phyloP scores from a whole-genome alignment of 2,797 vertebrate species.

The Holocentrus rufus region DNA sequence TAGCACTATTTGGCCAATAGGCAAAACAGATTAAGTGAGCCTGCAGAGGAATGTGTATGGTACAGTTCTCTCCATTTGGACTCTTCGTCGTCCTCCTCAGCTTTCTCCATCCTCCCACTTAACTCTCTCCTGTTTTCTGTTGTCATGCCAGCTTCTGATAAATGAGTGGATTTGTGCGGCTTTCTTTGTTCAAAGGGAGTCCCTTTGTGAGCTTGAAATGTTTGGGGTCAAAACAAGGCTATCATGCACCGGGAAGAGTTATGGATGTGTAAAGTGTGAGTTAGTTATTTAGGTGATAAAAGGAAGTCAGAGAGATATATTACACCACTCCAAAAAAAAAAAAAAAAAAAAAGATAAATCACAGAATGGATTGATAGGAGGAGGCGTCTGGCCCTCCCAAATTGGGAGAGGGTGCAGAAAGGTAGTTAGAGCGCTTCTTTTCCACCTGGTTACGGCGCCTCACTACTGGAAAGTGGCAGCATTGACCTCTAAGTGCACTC shows the following conservation, averaged over 20 bases:
- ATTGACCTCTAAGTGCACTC: conserved; percentile 75
- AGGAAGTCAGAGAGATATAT: conserved; percentile 54
- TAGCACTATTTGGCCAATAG: background rate
- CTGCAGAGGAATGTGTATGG: conserved; percentile 7
- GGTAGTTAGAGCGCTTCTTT: conserved; percentile 45
- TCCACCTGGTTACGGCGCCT: conserved; percentile 40
- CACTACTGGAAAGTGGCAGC: conserved; percentile 37
- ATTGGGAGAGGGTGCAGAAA: conserved; percentile 50
- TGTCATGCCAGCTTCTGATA: conserved; percentile 69
- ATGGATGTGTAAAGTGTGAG: conserved; percentile 67
- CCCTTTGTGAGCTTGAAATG: conserved; percentile 65
- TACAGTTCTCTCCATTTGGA: conserved; percentile 47
- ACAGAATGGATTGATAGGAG: conserved; percentile 34
- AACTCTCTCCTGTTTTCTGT: conserved; percentile 53
- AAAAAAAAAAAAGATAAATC: conserved; percentile 9
- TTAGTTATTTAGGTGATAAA: conserved; percentile 76
- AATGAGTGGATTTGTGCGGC: conserved; percentile 64
- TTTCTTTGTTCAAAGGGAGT: conserved; percentile 64
- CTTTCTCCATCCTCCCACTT: conserved; percentile 24
- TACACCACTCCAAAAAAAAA: conserved; percentile 33
- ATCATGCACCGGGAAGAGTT: conserved; percentile 69
- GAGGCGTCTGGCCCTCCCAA: conserved; percentile 47
- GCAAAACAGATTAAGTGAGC: background rate
- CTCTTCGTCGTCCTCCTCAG: conserved; percentile 33
- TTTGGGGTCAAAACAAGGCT: conserved; percentile 74